Percentiles rank a stretch among this genome's conserved stretches.
phyloP scores from a whole-genome alignment of 2,797 vertebrate genomes.

The Kryptopterus vitreolus region DNA sequence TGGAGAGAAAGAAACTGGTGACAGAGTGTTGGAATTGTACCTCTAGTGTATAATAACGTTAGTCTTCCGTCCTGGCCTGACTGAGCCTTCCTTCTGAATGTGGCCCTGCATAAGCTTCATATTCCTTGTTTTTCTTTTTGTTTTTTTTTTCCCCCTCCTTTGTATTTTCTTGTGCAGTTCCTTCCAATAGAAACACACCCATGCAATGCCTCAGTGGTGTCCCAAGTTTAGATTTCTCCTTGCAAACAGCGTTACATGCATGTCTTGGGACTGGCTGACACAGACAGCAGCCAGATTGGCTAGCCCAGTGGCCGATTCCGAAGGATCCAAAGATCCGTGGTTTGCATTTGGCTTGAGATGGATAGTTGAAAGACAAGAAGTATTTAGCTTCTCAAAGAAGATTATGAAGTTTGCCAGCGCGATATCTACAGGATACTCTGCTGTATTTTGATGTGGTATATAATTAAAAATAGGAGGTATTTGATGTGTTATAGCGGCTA shows the following conservation, averaged over 20 bases:
- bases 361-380: slow-evolving; percentile 38
- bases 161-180: slow-evolving; percentile 73
- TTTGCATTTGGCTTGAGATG: slow-evolving; percentile 24
- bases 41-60: slow-evolving; percentile 95
- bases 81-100: slow-evolving; percentile 82
- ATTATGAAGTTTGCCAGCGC: background rate
- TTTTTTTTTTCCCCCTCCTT: slow-evolving; percentile 22
- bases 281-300: slow-evolving; percentile 66
- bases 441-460: slow-evolving; percentile 4
- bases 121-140: slow-evolving; percentile 43
- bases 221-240: slow-evolving; percentile 98
- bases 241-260: slow-evolving; percentile 91
- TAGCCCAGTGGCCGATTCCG: slow-evolving; percentile 62
- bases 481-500: slow-evolving; percentile 8
- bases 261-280: slow-evolving; percentile 75
- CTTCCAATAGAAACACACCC: slow-evolving; percentile 99
- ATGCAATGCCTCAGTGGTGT: slow-evolving; percentile 96
- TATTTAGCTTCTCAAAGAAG: background rate
- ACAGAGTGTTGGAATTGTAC: slow-evolving; percentile 88
- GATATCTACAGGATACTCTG: slow-evolving; percentile 2
- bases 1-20: slow-evolving; percentile 78
- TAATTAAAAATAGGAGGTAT: background rate
- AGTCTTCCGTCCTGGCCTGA: slow-evolving; percentile 90
- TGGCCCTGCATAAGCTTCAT: slow-evolving; percentile 61
- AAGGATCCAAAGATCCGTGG: slow-evolving; percentile 20